Conservation (phyloP, 2,113 vertebrate species). For the Phylloscopus trochilus region DNA sequence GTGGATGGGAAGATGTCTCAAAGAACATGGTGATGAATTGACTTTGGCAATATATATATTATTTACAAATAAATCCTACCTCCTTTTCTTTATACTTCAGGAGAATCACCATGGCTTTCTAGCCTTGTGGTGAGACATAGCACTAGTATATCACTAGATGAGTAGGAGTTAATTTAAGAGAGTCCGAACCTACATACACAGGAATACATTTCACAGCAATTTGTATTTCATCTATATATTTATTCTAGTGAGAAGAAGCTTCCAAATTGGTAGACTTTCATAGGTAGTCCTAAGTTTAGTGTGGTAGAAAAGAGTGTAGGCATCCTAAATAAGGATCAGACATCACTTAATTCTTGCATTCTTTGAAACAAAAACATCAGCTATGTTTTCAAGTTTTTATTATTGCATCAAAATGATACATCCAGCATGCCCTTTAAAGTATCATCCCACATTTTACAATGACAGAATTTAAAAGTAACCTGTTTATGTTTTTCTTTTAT, state of each 20-base stretch:
- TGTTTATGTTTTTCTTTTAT: not conserved
- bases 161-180: not conserved
- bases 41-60: not conserved
- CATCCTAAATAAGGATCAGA: not conserved
- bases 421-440: not conserved
- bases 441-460: not conserved
- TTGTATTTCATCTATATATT: not conserved
- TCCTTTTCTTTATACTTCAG: not conserved
- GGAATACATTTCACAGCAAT: not conserved
- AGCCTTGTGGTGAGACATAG: not conserved
- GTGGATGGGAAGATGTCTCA: not conserved
- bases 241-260: not conserved
- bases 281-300: not conserved
- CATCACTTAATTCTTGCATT: not conserved
- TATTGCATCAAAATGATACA: not conserved
- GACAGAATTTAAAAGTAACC: not conserved
- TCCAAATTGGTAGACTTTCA: not conserved
- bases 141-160: not conserved
- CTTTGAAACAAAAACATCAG: not conserved
- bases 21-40: not conserved
- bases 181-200: not conserved
- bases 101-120: not conserved
- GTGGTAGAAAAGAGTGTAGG: not conserved
- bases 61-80: not conserved
- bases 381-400: not conserved